These are phyloP conservation scores for Polypterus bichir DNA, from an alignment of 2,113 vertebrate genomes.

Conservation along the genomic window DNA sequence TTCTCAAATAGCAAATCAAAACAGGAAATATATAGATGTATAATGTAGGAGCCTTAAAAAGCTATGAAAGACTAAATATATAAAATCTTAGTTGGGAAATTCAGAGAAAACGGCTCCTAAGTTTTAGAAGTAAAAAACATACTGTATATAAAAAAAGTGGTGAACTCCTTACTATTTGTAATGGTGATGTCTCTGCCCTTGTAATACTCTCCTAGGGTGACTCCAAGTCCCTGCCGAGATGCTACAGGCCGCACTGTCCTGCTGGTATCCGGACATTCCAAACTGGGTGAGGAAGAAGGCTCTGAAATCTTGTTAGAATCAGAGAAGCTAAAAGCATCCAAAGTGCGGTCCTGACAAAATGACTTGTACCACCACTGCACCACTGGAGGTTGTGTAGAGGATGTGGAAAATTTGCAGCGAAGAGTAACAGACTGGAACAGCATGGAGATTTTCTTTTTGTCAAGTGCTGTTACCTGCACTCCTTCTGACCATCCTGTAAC, in stretches of 20 bases:
- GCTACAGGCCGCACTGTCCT: slow-evolving; percentile 82
- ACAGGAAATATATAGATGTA: too few relatives aligned
- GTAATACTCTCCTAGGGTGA: slow-evolving; percentile 86
- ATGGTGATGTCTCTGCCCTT: slow-evolving; percentile 85
- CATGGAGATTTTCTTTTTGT: slow-evolving; percentile 76
- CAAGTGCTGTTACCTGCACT: slow-evolving; percentile 70
- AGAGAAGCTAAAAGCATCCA: slow-evolving; percentile 61
- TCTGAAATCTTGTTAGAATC: slow-evolving; percentile 43
- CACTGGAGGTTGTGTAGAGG: slow-evolving; percentile 69
- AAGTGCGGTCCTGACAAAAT: slow-evolving; percentile 80
- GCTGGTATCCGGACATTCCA: slow-evolving; percentile 83
- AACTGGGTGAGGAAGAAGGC: slow-evolving; percentile 62
- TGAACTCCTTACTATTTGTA: slow-evolving; percentile 63
- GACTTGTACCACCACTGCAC: slow-evolving; percentile 98
- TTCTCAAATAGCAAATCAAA: too few relatives aligned
- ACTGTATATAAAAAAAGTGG: too few relatives aligned
- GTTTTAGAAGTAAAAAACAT: too few relatives aligned
- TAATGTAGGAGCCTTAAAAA: too few relatives aligned
- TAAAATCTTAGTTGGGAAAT: too few relatives aligned
- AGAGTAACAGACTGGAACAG: slow-evolving; percentile 88
- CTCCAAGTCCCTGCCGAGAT: slow-evolving; percentile 69
- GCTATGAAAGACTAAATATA: too few relatives aligned
- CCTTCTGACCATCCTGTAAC: slow-evolving; percentile 53
- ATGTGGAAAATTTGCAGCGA: slow-evolving; percentile 79
- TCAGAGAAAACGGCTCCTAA: too few relatives aligned